Conservation (phyloP, 2,113 vertebrate species). For the Electrona antarctica region DNA sequence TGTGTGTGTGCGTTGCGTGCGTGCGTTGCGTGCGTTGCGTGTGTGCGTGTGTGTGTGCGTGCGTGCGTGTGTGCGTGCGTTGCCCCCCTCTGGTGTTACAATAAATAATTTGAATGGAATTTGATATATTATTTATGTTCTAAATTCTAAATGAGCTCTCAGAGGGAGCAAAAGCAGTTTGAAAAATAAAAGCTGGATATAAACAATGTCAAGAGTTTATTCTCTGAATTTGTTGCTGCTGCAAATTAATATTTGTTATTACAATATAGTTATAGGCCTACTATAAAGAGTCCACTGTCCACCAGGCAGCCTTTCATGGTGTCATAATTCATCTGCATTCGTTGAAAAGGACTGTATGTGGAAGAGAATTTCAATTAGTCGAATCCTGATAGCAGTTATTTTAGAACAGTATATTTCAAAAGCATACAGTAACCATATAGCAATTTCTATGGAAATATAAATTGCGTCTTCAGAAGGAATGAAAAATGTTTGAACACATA, state of each 20-base stretch:
- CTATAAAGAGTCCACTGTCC: not conserved
- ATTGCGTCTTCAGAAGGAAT: no score
- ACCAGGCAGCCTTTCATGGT: not conserved
- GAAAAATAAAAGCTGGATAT: not conserved
- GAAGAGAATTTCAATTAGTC: no score
- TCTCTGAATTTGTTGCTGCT: constrained; percentile 10
- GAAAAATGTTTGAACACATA: no score
- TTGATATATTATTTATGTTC: constrained; percentile 28
- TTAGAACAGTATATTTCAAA: no score
- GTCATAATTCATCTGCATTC: constrained; percentile 9
- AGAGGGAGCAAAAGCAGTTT: constrained; percentile 3
- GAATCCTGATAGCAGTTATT: no score
- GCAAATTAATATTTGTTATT: constrained; percentile 35
- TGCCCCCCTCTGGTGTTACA: not conserved
- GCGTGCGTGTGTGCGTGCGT: no score
- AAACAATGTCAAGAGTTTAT: constrained; percentile 28
- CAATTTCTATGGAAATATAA: no score
- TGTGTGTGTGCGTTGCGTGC: no score
- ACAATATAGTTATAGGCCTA: constrained; percentile 7
- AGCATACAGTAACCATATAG: no score
- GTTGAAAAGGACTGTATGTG: not conserved
- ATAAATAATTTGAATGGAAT: constrained; percentile 13
- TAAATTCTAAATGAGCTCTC: constrained; percentile 19
- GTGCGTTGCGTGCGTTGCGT: no score
- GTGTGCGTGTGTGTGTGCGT: no score